These are phyloP conservation scores for Sphecodes monilicornis DNA, from an alignment of 2,888 invertebrate genomes.

Conservation along the genomic window DNA sequence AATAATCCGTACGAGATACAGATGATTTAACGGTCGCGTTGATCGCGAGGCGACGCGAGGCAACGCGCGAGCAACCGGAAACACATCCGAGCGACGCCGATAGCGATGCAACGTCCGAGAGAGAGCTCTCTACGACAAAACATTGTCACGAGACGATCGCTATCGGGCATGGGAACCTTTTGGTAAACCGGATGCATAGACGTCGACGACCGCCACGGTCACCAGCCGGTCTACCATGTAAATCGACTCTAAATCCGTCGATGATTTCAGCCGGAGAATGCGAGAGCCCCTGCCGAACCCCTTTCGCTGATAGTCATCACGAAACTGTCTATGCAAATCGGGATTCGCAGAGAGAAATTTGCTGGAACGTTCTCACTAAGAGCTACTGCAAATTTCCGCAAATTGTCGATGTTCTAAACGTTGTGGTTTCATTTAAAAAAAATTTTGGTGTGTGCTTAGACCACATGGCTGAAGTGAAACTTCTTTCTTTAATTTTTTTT, in stretches of 20 bases:
- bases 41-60: neutral
- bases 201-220: slow-evolving; percentile 25
- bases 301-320: neutral
- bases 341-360: neutral
- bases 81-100: slow-evolving; percentile 1
- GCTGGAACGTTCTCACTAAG: neutral
- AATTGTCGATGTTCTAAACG: neutral
- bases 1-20: slow-evolving; percentile 7
- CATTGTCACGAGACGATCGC: slow-evolving; percentile 20
- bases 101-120: neutral
- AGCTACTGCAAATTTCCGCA: neutral
- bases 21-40: slow-evolving; percentile 18
- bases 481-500: no score
- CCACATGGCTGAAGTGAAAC: no score
- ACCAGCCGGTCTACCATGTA: slow-evolving; percentile 3
- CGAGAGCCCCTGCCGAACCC: slow-evolving; percentile 3
- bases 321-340: slow-evolving; percentile 4
- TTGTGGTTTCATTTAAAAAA: neutral
- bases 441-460: no score
- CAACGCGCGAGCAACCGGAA: neutral
- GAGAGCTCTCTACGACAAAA: neutral
- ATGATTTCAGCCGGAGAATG: slow-evolving; percentile 31
- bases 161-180: slow-evolving; percentile 34
- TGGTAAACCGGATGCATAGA: slow-evolving; percentile 18
- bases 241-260: slow-evolving; percentile 33